A percentile compares a stretch with the other conserved stretches of the same genome.
Conservation (phyloP, 2,888 invertebrate species). For the Rambutsinella grinnellia region DNA sequence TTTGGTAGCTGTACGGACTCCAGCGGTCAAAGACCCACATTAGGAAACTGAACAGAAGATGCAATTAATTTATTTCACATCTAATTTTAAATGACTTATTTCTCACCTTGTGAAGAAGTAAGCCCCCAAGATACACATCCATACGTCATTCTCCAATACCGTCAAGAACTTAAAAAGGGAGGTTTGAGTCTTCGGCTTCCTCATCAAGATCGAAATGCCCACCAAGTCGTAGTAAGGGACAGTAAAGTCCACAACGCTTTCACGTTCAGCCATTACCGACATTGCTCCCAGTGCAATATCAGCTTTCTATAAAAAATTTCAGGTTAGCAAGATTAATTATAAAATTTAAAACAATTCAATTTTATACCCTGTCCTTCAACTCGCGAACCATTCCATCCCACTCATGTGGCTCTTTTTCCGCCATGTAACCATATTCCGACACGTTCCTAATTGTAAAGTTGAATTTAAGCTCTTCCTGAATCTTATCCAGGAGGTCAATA, state of each 20-base stretch:
- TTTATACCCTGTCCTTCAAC: conserved; percentile 78
- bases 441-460: conserved; percentile 83
- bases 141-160: conserved; percentile 95
- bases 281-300: conserved; percentile 95
- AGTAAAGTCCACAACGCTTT: conserved; percentile 97
- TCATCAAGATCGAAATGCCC: conserved; percentile 96
- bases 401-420: conserved; percentile 78
- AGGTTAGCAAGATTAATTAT: not conserved
- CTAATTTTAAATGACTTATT: not conserved
- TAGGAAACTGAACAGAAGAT: conserved; percentile 76
- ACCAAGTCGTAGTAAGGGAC: conserved; percentile 98
- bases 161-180: conserved; percentile 97
- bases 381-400: conserved; percentile 90
- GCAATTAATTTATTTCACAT: not conserved
- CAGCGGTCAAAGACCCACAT: conserved; percentile 98
- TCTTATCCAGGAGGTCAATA: conserved; percentile 91
- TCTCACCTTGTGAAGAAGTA: conserved; percentile 90
- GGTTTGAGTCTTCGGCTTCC: conserved; percentile 87
- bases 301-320: conserved; percentile 74
- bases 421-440: conserved; percentile 89
- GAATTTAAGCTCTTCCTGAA: conserved; percentile 86
- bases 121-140: conserved; percentile 95
- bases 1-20: conserved; percentile 97
- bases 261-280: conserved; percentile 94
- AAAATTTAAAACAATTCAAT: not conserved